These are phyloP conservation scores for Heloderma charlesbogerti DNA, from an alignment of 2,113 vertebrate genomes.

Conservation along the genomic window DNA sequence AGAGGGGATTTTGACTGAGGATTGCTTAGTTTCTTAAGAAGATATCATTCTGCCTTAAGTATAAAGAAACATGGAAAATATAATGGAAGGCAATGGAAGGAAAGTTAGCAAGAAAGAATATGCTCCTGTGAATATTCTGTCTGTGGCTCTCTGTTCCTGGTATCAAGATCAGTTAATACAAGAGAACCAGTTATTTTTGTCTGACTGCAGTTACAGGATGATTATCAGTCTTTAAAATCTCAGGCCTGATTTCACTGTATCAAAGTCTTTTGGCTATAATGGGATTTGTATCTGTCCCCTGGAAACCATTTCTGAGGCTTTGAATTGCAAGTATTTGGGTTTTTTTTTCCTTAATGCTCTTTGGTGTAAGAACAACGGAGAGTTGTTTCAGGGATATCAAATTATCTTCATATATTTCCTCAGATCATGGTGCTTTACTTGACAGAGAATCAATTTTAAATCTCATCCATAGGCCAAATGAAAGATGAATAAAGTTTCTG, in stretches of 20 bases:
- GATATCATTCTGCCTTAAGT: neutral
- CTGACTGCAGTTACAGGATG: neutral
- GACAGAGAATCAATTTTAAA: conserved; percentile 57
- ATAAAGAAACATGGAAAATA: neutral
- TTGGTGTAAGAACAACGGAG: conserved; percentile 43
- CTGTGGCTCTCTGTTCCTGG: neutral
- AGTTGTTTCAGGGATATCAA: conserved; percentile 31
- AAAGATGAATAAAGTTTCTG: conserved; percentile 39
- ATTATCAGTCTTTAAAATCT: conserved; percentile 11
- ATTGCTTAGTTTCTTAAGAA: neutral
- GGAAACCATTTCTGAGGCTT: conserved; percentile 26
- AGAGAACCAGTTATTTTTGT: neutral
- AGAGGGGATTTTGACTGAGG: neutral
- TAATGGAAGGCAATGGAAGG: neutral
- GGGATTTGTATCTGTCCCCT: neutral
- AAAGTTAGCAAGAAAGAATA: neutral
- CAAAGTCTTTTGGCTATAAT: neutral
- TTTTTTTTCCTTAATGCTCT: neutral
- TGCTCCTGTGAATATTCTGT: neutral
- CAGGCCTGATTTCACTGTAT: neutral
- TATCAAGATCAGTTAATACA: neutral
- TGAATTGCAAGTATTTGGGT: conserved; percentile 1
- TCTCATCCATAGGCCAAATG: conserved; percentile 29
- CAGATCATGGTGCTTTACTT: conserved; percentile 39
- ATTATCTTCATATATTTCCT: conserved; percentile 45